phyloP scores from a whole-genome alignment of 2,113 vertebrate genomes.

The Herpailurus yagouaroundi region DNA sequence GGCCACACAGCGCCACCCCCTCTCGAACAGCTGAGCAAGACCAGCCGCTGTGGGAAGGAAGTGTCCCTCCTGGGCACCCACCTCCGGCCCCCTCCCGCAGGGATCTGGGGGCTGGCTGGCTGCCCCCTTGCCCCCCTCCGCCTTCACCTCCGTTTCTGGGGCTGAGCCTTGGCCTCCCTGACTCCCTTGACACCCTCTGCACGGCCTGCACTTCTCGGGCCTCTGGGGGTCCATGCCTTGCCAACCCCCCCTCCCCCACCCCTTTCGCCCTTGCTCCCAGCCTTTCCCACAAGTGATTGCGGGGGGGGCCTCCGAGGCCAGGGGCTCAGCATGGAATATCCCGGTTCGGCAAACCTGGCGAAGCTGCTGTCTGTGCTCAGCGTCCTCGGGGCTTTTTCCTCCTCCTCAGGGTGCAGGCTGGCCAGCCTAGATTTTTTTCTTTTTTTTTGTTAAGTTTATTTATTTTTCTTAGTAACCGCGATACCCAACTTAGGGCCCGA shows the following conservation, averaged over 20 bases:
- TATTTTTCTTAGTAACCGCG: neutral
- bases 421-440: neutral
- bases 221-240: neutral
- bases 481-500: neutral
- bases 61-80: too few species aligned
- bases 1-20: neutral
- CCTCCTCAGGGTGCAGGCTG: neutral
- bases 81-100: neutral
- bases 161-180: too few species aligned
- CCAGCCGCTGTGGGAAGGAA: neutral
- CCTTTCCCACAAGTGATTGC: neutral
- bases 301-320: too few species aligned
- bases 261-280: neutral
- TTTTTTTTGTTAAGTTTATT: neutral
- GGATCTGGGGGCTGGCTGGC: neutral
- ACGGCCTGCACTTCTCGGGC: too few species aligned
- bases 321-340: neutral
- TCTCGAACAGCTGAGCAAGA: neutral
- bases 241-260: rapidly evolving
- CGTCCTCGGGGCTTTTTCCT: too few species aligned
- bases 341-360: neutral
- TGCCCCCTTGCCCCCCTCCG: too few species aligned
- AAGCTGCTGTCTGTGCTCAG: neutral
- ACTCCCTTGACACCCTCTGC: neutral
- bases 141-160: neutral